These are phyloP conservation scores for Andrena hattorfiana DNA, from an alignment of 2,888 invertebrate species.

Conservation along the genomic window DNA sequence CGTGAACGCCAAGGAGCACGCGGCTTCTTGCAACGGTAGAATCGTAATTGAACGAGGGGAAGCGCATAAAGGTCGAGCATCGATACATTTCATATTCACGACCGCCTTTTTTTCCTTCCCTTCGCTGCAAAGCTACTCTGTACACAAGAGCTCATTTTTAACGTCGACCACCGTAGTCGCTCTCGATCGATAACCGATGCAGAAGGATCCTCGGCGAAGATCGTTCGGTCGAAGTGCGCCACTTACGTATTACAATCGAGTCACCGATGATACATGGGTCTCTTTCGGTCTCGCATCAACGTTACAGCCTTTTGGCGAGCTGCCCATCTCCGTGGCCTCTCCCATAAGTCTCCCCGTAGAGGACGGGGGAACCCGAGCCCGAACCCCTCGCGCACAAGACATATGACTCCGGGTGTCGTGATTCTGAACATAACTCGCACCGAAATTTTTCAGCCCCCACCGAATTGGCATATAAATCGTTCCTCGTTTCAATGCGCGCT, in stretches of 20 bases:
- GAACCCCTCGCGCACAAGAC: slow-evolving; percentile 30
- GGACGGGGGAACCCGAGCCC: background rate
- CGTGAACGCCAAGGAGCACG: background rate
- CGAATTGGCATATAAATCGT: slow-evolving; percentile 54
- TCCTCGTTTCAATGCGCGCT: background rate
- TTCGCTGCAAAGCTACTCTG: background rate
- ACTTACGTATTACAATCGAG: slow-evolving; percentile 63
- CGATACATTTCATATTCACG: background rate
- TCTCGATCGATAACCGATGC: slow-evolving; percentile 9
- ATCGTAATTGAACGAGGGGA: slow-evolving; percentile 8
- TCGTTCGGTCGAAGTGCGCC: slow-evolving; percentile 27
- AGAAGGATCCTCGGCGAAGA: background rate
- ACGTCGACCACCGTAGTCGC: background rate
- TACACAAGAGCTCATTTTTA: background rate
- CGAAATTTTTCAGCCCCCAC: slow-evolving; percentile 43
- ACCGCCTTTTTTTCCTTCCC: background rate
- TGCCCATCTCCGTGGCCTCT: slow-evolving; percentile 60
- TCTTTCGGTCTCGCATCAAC: slow-evolving; percentile 53
- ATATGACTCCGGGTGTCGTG: slow-evolving; percentile 39
- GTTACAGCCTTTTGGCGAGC: slow-evolving; percentile 62
- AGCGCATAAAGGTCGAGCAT: slow-evolving; percentile 3
- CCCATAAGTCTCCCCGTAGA: slow-evolving; percentile 35
- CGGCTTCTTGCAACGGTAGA: background rate
- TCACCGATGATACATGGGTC: slow-evolving; percentile 66
- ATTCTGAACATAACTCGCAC: slow-evolving; percentile 39